Base-by-base conservation (phyloP, 2,888 invertebrate genomes). In the Cenopis cana region DNA sequence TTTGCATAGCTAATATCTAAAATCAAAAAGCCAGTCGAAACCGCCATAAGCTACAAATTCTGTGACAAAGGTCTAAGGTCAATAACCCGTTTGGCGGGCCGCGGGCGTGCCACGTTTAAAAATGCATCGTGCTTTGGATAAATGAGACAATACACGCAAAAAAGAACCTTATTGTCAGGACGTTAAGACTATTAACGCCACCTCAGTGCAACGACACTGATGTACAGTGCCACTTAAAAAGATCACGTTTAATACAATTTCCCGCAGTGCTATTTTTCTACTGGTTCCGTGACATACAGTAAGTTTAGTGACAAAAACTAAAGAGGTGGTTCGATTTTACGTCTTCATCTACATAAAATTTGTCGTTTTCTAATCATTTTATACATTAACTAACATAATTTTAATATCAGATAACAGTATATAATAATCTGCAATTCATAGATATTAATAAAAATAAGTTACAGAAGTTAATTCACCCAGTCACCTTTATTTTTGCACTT, bases 51-150 rank as follows among this genome's bases (percentile, higher is more conserved):
- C 71, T 75, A 81, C 89, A 86, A 90, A 86, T 89, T 89, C 89
- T 89, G 91, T 91, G 85, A 91, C 91, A 90, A 90, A 91, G 91
- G 91, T 89, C 87, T 81, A 82, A 78, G 90, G 88, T 90, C 90
- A 85, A 85, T 83, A 87, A 89, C 88, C 90, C 82, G 89, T 87
- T 92, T 91, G 87, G 91, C 91, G 87, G 90, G 71, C 59, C 55
- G 71, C 61, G 38, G 61, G 88, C 89, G 87, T 82, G 89, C 85
- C 87, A 85, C 87, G 86, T 89, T 91, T 90, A 90, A 85, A 86
- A 88, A 89, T 88, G 86, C 87, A 87, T 77, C 79, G 81, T 81
- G 79, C 76, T 81, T 79, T 80, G 77, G 76, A 68, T 60, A 73
- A 61, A 61, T 62, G 5, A 36, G 52, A 62, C 20, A 18, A n/a